Percentiles rank a stretch among this genome's conserved stretches.
These are phyloP conservation scores for Drosophila sordidapex DNA, from an alignment of 2,888 invertebrate genomes.

Conservation along the genomic window DNA sequence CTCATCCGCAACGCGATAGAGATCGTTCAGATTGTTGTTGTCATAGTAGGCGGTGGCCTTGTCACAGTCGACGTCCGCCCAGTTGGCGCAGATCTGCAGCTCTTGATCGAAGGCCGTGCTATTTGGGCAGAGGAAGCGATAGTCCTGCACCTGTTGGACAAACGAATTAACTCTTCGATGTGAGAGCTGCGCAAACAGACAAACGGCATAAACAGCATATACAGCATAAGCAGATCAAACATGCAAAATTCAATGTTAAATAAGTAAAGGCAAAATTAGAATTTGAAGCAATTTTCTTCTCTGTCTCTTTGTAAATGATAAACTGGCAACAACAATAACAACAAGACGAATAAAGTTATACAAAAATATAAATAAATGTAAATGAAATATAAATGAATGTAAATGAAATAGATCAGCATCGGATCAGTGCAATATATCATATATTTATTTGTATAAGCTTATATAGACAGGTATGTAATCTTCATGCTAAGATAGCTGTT, in stretches of 20 bases:
- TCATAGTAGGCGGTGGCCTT: constrained; percentile 91
- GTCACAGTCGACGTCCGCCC: constrained; percentile 95
- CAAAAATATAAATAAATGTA: background rate
- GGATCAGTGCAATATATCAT: background rate
- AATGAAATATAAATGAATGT: background rate
- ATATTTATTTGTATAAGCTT: background rate
- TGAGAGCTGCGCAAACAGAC: constrained; percentile 64
- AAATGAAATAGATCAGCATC: background rate
- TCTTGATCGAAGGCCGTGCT: constrained; percentile 96
- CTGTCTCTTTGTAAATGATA: constrained; percentile 6
- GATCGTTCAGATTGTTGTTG: constrained; percentile 92
- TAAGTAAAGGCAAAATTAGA: constrained; percentile 48
- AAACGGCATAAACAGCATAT: constrained; percentile 47
- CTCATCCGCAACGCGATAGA: constrained; percentile 88
- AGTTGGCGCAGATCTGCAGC: constrained; percentile 95
- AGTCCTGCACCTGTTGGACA: constrained; percentile 88
- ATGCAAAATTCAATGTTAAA: constrained; percentile 71
- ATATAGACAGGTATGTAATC: background rate
- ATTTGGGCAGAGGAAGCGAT: constrained; percentile 95
- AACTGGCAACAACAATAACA: constrained; percentile 21
- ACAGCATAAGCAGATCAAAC: constrained; percentile 70
- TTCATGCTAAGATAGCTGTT: background rate
- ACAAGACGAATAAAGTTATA: constrained; percentile 8
- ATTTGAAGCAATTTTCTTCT: constrained; percentile 32
- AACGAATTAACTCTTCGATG: constrained; percentile 74